Base-by-base conservation (phyloP, 2,113 vertebrate genomes). In the Eolophus roseicapilla region DNA sequence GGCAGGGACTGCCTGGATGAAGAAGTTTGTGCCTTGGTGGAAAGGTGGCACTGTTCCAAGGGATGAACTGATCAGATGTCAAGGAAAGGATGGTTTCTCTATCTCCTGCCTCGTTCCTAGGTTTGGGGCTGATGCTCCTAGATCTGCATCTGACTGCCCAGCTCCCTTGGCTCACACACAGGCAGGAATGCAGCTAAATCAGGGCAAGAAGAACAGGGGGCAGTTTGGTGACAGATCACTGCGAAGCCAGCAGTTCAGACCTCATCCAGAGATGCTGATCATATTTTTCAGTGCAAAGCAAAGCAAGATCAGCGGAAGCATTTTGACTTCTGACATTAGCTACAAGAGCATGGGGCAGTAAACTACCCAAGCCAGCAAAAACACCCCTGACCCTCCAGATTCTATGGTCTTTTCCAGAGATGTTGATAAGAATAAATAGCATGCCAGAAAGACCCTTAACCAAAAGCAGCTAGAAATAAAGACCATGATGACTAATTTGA, bases 161-260 rank as follows among this genome's bases (percentile, higher is more conserved):
- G 49, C 55, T 62, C 7, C 3, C n/a, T 28, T 41, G 52, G 47
- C 0, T 85, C 64, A 7, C 23, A 44, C 13, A 13, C 0, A 1
- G 39, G 57, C 52, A 90, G 67, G 69, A n/a, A 59, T 53, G 57
- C 50, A 67, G 75, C 19, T 62, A 57, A 43, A 68, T 6, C 14
- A 37, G 57, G 57, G 29, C 64, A 64, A 62, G 59, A 20, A 7
- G 75, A 62, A 68, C 73, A 31, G 1, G 3, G 70, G 43, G 31
- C 25, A 64, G 28, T 33, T 18, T 79, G 88, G 70, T 11, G 67
- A 31, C 52, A 46, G 25, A 67, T 6, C 1, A 4, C 18, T 33
- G 55, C 24, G 41, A 44, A 71, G 64, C 5, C 3, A n/a, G 14
- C 1, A 4, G 59, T 17, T 68, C 73, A 83, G 74, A 28, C 6